Evolutionary conservation across 2,113 vertebrate species (phyloP), one percentile per base, ranked within the genome.

Genomic region (Epinephelus cyanopodus): DNA sequence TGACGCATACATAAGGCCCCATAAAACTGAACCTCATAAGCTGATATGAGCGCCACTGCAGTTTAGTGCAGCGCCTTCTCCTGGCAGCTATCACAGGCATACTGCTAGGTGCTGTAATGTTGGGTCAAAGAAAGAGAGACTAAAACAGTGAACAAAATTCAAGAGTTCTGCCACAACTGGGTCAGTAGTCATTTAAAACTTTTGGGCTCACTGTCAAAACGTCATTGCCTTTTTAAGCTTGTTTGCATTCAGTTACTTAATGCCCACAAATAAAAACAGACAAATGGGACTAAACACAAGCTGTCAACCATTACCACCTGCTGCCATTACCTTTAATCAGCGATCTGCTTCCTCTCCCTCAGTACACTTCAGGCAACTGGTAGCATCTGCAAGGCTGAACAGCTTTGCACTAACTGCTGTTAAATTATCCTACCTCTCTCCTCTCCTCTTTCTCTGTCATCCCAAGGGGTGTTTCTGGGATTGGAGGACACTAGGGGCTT

Each of bases 141-240:
- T 56, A 2, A 6, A 6, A 29, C 58, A 58, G n/a, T 47, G 15
- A 39, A 68, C 8, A 23, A 54, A 74, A 29, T 71, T 82, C 17
- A 63, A 45, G 27, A 50, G 57, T 29, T 48, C 56, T 66, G 33
- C 18, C 42, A 63, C 4, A 79, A 79, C 25, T 79, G 70, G 67
- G 57, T 65, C 61, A 74, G 66, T 66, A 52, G 45, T 58, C 61
- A 57, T 13, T 70, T 74, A 23, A 0, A 42, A 68, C 45, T 60
- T 57, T 8, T 23, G 33, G 7, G 67, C 21, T 66, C 5, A 14
- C 54, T 52, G 71, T 81, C 25, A 45, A 69, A 60, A 78, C 39
- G 69, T 23, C 25, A 25, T 25, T 68, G 33, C 61, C 17, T 75
- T 58, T 83, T 85, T 8, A 53, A 81, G 72, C 58, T 60, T 37